These are phyloP conservation scores for Pristionchus fissidentatus DNA, from an alignment of 2,888 invertebrate genomes.

Conservation along the genomic window DNA sequence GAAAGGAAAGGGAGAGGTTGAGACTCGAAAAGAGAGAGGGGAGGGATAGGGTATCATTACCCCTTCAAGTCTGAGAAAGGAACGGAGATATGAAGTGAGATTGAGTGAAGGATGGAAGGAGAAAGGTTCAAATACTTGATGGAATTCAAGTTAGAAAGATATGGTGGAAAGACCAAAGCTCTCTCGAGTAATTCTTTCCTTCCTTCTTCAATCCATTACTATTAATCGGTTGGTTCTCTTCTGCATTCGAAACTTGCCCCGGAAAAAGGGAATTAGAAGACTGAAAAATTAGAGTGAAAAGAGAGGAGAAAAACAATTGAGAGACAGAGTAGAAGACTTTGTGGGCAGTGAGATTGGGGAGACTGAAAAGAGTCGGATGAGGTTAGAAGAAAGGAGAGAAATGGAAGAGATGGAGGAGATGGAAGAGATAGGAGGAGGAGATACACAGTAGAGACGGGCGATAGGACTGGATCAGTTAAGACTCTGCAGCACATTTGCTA, in stretches of 20 bases:
- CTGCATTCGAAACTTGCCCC: background rate
- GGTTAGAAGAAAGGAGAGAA: background rate
- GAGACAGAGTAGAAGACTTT: background rate
- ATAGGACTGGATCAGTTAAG: too few relatives aligned
- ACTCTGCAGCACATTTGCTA: too few relatives aligned
- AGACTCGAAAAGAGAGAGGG: background rate
- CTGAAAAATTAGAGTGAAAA: constrained; percentile 16
- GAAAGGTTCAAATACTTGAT: background rate
- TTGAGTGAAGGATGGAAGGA: too few relatives aligned
- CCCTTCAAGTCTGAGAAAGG: background rate
- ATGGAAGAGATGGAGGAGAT: background rate
- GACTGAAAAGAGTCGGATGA: background rate
- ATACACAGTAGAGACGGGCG: constrained; percentile 65
- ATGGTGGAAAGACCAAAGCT: background rate
- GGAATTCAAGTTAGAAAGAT: background rate
- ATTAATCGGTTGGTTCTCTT: background rate
- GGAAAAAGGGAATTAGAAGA: constrained; percentile 29
- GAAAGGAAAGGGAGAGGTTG: background rate
- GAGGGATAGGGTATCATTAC: constrained; percentile 46
- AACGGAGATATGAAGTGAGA: constrained; percentile 30
- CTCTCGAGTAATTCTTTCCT: background rate
- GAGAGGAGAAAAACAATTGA: constrained; percentile 34
- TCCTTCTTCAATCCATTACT: constrained; percentile 2
- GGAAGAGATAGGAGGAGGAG: constrained; percentile 17
- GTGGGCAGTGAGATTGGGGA: background rate